phyloP scores from a whole-genome alignment of 2,113 vertebrate genomes.

The Tamias sibiricus region DNA sequence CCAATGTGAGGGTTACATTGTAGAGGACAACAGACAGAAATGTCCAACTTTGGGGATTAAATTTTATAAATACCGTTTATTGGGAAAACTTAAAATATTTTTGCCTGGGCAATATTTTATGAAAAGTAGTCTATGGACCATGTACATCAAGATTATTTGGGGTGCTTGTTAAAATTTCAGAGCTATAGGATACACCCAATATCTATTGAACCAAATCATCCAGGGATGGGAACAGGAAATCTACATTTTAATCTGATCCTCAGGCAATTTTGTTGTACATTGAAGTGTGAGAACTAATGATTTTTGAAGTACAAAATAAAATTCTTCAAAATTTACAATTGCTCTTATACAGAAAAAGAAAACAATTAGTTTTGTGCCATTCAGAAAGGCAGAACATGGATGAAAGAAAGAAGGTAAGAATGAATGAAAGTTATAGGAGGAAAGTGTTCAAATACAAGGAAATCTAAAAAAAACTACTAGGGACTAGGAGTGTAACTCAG shows the following conservation, averaged over 20 bases:
- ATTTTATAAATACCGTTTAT: neutral
- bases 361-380: neutral
- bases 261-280: neutral
- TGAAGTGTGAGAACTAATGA: conserved; percentile 8
- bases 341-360: neutral
- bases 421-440: neutral
- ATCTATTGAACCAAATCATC: neutral
- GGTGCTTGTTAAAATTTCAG: neutral
- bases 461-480: neutral
- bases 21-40: conserved; percentile 38
- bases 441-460: conserved; percentile 16
- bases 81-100: neutral
- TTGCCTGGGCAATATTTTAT: neutral
- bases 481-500: neutral
- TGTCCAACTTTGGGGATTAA: neutral
- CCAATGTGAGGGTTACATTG: neutral
- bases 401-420: neutral
- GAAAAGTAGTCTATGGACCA: neutral
- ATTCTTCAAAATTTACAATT: neutral
- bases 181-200: neutral
- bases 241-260: neutral
- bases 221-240: neutral
- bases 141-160: neutral
- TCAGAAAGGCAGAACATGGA: conserved; percentile 4
- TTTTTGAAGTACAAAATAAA: conserved; percentile 41